Conservation (phyloP, 2,797 vertebrate species). For the Coreius guichenoti region DNA sequence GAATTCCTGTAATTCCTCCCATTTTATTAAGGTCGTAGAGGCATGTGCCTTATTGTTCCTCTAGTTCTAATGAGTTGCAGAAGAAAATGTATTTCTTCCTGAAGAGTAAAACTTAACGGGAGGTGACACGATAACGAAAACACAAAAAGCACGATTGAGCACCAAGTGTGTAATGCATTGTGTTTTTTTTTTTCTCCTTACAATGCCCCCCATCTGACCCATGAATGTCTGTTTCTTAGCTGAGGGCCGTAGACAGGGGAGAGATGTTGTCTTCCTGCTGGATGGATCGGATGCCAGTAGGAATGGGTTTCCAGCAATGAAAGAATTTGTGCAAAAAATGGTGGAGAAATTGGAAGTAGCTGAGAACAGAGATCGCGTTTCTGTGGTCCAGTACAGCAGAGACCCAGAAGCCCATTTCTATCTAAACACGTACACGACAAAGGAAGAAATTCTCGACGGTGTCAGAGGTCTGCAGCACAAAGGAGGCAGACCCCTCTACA, state of each 20-base stretch:
- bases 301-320: conserved; percentile 79
- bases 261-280: conserved; percentile 82
- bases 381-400: conserved; percentile 67
- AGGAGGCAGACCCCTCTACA: conserved; percentile 81
- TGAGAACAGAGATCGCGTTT: conserved; percentile 77
- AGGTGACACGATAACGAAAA: not conserved
- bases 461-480: conserved; percentile 73
- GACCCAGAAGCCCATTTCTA: conserved; percentile 58
- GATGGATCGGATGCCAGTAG: conserved; percentile 78
- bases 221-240: no score
- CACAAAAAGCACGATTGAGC: not conserved
- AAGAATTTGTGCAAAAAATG: conserved; percentile 77
- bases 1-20: not conserved
- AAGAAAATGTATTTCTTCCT: not conserved
- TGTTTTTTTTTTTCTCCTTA: not conserved
- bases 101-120: not conserved
- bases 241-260: no score
- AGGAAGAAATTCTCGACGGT: conserved; percentile 69
- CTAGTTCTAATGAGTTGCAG: not conserved
- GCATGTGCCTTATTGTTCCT: not conserved
- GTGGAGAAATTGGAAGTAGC: conserved; percentile 78
- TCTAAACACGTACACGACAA: conserved; percentile 65
- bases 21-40: no score
- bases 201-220: no score
- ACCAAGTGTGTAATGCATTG: not conserved